Base-by-base conservation (phyloP, 2,113 vertebrate genomes). In the Xiphophorus couchianus region DNA sequence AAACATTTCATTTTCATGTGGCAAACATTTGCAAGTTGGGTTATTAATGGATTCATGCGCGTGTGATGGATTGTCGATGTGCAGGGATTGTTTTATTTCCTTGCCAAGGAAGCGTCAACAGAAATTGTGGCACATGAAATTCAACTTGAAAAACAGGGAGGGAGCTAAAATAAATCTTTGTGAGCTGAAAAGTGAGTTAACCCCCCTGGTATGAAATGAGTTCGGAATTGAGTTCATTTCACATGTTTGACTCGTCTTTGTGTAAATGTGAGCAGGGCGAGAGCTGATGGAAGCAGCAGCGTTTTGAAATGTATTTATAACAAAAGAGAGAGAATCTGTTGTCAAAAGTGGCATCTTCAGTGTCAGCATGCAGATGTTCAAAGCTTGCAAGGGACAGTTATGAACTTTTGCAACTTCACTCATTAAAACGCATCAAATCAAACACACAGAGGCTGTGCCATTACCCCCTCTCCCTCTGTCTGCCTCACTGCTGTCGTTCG, bases 11-110 rank as follows among this genome's bases (percentile, higher is more conserved):
- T 90, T 92, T 90, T 87, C 78, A 89, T 90, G 78, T 87, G 85
- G 86, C 84, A 88, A 89, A 91, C 88, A 91, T 93, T 91, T 86
- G 83, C 83, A 76, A 84, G 87, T 86, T 81, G 88, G 79, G 83
- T 82, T 85, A 88, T 92, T 94, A 93, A 93, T 92, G 88, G 89
- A 91, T 89, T 87, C 89, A 62, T 70, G 80, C 73, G 68, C 80
- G 87, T 80, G 84, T 86, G 87, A 91, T 91, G 86, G 77, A 80
- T 84, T 82, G 66, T 64, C 74, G 77, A 77, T 82, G 71, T 60
- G 61, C 65, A 73, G 63, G 74, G 70, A 79, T 83, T 84, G 82
- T 84, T 77, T 81, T 81, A 83, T 78, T 77, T 58, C 72, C 67
- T 86, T 61, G 75, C 80, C 74, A 88, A 89, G 81, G 83, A 80